Evolutionary conservation across 1,140 invertebrate species (phyloP).

Genomic region (Bombus sibiricus): DNA sequence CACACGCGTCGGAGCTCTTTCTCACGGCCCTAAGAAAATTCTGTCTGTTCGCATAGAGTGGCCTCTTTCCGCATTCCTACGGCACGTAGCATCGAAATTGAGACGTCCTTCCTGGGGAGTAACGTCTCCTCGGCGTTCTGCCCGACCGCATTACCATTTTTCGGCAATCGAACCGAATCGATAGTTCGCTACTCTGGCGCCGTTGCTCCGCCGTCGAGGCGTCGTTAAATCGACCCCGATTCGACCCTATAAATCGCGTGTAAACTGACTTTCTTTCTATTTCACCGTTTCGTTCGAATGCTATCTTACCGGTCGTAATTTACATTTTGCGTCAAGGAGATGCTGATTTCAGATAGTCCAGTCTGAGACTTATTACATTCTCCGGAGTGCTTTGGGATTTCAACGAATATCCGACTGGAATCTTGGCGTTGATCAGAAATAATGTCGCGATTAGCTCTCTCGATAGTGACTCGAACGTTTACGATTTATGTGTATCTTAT

Average conservation of each 20-base stretch:
- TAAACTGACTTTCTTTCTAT: not conserved
- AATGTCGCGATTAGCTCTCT: not conserved
- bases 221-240: conserved; percentile 20
- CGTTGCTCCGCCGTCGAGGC: not conserved
- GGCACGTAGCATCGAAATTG: conserved; percentile 29
- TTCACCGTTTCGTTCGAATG: conserved; percentile 18
- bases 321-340: not conserved
- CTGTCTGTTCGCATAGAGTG: not conserved
- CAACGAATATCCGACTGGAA: not conserved
- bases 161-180: conserved; percentile 55
- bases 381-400: not conserved
- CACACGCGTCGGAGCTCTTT: not conserved
- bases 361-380: not conserved
- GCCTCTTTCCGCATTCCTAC: conserved; percentile 38
- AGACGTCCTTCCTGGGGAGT: conserved; percentile 31
- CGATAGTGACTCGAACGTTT: not conserved
- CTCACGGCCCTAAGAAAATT: not conserved
- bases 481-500: not conserved
- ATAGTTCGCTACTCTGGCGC: not conserved
- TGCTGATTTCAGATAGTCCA: not conserved
- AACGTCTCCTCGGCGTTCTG: conserved; percentile 10
- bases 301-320: conserved; percentile 14
- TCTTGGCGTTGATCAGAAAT: not conserved
- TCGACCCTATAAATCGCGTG: conserved; percentile 25
- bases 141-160: conserved; percentile 54